Evolutionary conservation across 92 coral and sea anemone genomes (phyloP), one percentile per base, ranked within the genome.

Genomic region (Bergia puertoricense): DNA sequence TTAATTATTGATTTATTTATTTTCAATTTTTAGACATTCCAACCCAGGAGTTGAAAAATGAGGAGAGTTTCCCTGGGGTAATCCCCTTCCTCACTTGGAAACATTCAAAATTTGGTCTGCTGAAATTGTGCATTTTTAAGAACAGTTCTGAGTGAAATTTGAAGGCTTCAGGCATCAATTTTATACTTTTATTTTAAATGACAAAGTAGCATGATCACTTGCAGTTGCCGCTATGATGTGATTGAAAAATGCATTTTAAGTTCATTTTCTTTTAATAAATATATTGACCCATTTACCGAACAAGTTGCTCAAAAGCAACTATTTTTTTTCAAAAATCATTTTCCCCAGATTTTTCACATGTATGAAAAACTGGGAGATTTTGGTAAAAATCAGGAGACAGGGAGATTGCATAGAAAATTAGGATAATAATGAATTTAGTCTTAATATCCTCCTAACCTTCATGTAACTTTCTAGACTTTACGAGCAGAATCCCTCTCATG

Each of bases 111-210:
- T 66, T 18, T 66, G 71, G 71, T 66, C 71, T n/a, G 38, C 74
- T 67, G 74, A 67, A 67, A 67, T 67, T 22, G 38, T 67, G 74
- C 74, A 67, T 67, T 67, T 66, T 67, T 67, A 67, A 67, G 74
- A 67, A 67, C 74, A n/a, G 74, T 67, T 67, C 39, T n/a, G 38
- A 67, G 73, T 22, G 0, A 18, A 67, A 67, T 67, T 22, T 67
- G 73, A 67, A 67, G 37, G 73, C 73, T 20, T 22, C 73, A 67
- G 38, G 73, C 73, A 67, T 67, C 37, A 67, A 67, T 67, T 67
- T 67, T 67, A 67, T 67, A 67, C 73, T 67, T 62, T 65, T 65
- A 65, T 65, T 65, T 65, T 65, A 65, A 15, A 65, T 65, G 71
- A 65, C 71, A 65, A 65, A 65, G 71, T 65, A 65, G 71, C 30